phyloP scores from a whole-genome alignment of 2,797 vertebrate species.

The Microctenopoma lineatum region DNA sequence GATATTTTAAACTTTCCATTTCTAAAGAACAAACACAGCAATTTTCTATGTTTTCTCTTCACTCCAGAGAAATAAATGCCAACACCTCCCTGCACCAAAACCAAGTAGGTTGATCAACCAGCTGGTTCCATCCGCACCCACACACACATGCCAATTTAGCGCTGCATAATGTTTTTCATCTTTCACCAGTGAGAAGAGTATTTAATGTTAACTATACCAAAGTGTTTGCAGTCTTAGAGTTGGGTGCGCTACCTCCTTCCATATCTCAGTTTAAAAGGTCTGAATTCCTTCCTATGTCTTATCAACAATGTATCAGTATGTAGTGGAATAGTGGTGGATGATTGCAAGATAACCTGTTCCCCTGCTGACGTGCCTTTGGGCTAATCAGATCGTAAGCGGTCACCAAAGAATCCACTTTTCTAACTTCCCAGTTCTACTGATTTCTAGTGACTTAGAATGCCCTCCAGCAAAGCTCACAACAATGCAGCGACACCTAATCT shows the following conservation, averaged over 20 bases:
- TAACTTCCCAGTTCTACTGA: background rate
- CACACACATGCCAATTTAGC: background rate
- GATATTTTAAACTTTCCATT: background rate
- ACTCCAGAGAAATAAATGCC: constrained; percentile 4
- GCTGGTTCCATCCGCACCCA: constrained; percentile 3
- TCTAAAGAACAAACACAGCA: background rate
- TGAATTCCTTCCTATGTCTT: constrained; percentile 15
- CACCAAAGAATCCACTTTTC: constrained; percentile 11
- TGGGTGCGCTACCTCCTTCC: background rate
- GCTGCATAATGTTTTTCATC: background rate
- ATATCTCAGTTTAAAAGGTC: constrained; percentile 7
- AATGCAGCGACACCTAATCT: constrained; percentile 7
- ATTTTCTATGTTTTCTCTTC: constrained; percentile 11
- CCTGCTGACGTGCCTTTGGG: background rate
- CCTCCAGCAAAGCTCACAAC: constrained; percentile 1
- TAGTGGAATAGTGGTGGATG: background rate
- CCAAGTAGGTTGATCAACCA: constrained; percentile 13
- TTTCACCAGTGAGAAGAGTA: background rate
- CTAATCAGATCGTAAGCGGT: constrained; percentile 1
- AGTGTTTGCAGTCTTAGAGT: constrained; percentile 10
- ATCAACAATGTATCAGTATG: constrained; percentile 19
- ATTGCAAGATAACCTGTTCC: constrained; percentile 21
- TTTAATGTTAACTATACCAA: background rate
- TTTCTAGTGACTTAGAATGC: constrained; percentile 8
- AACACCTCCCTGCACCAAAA: background rate